Base-by-base conservation (phyloP, 2,797 vertebrate genomes). In the Pangasius djambal region DNA sequence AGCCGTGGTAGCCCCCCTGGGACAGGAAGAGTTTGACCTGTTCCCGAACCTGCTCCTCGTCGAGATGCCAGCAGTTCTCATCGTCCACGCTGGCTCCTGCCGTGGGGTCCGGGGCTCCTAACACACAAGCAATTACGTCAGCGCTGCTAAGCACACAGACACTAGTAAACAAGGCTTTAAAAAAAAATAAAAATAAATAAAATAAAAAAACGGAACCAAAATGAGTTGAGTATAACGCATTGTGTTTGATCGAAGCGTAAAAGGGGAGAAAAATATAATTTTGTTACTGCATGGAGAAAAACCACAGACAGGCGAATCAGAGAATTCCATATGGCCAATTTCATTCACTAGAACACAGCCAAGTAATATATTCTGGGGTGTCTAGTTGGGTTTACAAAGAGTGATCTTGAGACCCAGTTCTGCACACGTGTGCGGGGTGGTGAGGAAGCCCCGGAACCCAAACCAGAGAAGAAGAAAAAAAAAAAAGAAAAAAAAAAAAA, bases 1-100 rank as follows among this genome's bases (percentile, higher is more conserved):
- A 98, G 95, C 98, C 98, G 52, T 99, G 98, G 96, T 99, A 98
- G 88, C 98, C 98, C 4, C 98, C 97, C 94, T 99, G 98, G 89
- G 98, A 99, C 69, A 99, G 98, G 92, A 99, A 99, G 91, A 98
- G 96, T 94, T 99, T 99, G 94, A 99, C 98, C 95, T 99, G 98
- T 90, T 99, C 98, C 95, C 98, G 98, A 90, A 99, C 98, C 92
- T 99, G 98, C 91, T 99, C 98, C 94, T 99, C 98, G 91, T 99
- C 98, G 95, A 99, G 95, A 95, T 99, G 98, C 98, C 98, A 99
- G 93, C 98, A 99, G 93, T 99, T 99, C 94, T 99, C 98, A 83
- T 99, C 98, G 87, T 99, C 98, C 94, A 98, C 97, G 88, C 98
- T 99, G 94, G 98, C 98, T 88, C 98, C 98, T 1, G 98, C 98